Percentiles rank a stretch among this genome's conserved stretches.
These are phyloP conservation scores for Megaceryle torquata DNA, from an alignment of 2,113 vertebrate genomes.

Conservation along the genomic window DNA sequence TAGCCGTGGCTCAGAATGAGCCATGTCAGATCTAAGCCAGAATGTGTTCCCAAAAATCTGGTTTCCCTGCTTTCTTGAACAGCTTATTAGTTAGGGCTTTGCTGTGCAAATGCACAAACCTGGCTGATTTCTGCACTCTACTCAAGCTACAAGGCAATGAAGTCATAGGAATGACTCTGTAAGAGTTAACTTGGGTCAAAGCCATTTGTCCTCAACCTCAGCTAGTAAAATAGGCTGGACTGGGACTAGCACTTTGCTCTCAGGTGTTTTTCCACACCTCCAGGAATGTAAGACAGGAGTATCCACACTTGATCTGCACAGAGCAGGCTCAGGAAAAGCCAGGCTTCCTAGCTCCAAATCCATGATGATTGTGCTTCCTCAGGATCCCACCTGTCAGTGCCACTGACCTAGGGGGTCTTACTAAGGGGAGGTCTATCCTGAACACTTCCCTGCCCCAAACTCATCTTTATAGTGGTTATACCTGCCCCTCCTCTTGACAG, in stretches of 20 bases:
- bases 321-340: background rate
- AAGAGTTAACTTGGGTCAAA: background rate
- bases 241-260: background rate
- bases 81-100: background rate
- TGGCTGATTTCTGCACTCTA: background rate
- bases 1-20: background rate
- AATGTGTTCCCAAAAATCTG: background rate
- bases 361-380: background rate
- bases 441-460: background rate
- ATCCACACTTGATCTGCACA: background rate
- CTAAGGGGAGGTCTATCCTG: background rate
- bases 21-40: background rate
- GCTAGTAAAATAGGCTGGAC: background rate
- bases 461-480: background rate
- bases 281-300: background rate
- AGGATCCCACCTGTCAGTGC: accelerated
- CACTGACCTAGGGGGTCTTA: background rate
- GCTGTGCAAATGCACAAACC: background rate
- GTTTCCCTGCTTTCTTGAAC: background rate
- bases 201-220: background rate
- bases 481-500: background rate
- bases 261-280: background rate
- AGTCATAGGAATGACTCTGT: background rate
- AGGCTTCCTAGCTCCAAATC: background rate
- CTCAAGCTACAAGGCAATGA: background rate